Percentiles rank a stretch among this genome's conserved stretches.
Evolutionary conservation across 2,888 invertebrate genomes (phyloP).

Genomic region (Ophioninae sp.): DNA sequence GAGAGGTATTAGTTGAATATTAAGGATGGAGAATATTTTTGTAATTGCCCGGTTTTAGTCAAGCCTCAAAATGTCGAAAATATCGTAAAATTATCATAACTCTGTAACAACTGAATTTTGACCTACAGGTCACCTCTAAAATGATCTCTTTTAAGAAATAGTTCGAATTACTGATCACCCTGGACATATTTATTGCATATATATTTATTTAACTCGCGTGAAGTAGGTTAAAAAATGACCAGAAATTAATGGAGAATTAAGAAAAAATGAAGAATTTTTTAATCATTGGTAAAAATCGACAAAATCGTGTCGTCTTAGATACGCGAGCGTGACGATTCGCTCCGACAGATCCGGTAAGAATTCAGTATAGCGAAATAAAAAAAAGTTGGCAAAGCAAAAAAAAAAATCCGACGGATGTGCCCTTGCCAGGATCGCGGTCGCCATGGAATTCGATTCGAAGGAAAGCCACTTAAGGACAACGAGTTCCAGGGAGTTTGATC

Average conservation of each 20-base stretch:
- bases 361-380: constrained; percentile 9
- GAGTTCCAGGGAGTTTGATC: constrained; percentile 45
- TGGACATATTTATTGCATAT: background rate
- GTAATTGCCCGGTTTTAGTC: too few species aligned
- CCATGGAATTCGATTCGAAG: constrained; percentile 35
- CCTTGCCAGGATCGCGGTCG: constrained; percentile 38
- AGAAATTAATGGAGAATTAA: background rate
- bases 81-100: too few species aligned
- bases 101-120: too few species aligned
- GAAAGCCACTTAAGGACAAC: constrained; percentile 48
- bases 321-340: constrained; percentile 40
- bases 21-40: too few species aligned
- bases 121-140: too few species aligned
- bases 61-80: too few species aligned
- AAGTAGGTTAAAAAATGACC: background rate
- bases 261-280: background rate
- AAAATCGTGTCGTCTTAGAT: background rate
- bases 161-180: background rate
- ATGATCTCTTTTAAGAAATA: background rate
- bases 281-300: constrained; percentile 1
- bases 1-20: too few species aligned
- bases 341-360: constrained; percentile 20
- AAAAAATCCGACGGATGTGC: constrained; percentile 32
- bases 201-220: background rate
- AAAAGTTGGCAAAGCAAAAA: constrained; percentile 6